Evolutionary conservation across 1,140 invertebrate genomes (phyloP), one percentile per base, ranked within the genome.

Genomic region (Gonatopus flavifemur): DNA sequence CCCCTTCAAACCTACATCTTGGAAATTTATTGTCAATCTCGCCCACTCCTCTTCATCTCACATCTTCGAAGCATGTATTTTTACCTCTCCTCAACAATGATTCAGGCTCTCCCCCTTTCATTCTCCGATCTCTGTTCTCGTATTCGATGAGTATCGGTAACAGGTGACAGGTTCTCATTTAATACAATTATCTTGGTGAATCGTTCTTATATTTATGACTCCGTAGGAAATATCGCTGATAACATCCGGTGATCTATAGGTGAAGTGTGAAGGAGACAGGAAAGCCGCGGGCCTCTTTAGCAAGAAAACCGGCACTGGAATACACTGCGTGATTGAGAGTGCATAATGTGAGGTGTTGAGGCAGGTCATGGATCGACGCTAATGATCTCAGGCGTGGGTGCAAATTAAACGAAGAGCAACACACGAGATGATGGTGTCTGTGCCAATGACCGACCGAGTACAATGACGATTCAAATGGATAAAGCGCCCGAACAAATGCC

Each of bases 261-360:
- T 22, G 37, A 49, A 55, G 13, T 2, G 2, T 36, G 3, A n/a
- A 8, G 19, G n/a, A 38, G 30, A 40, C 15, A 36, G 33, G n/a
- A 18, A 16, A 55, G 49, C 45, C 36, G 24, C 39, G 46, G 41
- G 9, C n/a, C 16, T 50, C 57, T 43, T 10, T 36, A 18, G 53
- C 57, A 36, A 49, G 31, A 49, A 51, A 56, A 50, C 52, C 31
- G 39, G 36, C 52, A 28, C 36, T 30, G 53, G 33, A 60, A 13
- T 37, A 51, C 40, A 50, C 57, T 43, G 52, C 43, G 59, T 74
- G 71, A 72, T 74, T 63, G 69, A 74, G 69, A 74, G 63, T 49
- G 62, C 62, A 69, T 74, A 70, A 70, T 72, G 58, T 49, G 58
- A 72, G 69, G 64, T 73, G 69, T 71, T 73, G 69, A 69, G 69